Evolutionary conservation across 2,113 vertebrate species (phyloP).

Genomic region (Malaclemys terrapin): DNA sequence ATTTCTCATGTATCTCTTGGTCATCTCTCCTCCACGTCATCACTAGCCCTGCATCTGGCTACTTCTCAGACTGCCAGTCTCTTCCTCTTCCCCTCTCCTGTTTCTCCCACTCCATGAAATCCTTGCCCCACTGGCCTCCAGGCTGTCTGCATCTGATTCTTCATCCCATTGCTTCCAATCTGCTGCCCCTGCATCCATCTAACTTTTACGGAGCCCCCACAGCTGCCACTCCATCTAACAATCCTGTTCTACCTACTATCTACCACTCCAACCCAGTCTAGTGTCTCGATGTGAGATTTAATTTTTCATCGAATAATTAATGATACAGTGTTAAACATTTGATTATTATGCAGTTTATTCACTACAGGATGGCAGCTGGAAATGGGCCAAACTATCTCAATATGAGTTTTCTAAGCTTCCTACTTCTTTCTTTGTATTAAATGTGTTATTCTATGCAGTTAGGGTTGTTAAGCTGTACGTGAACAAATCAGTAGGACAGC

Average conservation of each 20-base stretch:
- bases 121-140: background rate
- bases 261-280: background rate
- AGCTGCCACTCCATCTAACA: background rate
- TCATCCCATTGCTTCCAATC: accelerated
- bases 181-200: background rate
- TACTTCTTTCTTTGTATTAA: background rate
- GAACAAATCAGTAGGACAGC: background rate
- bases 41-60: background rate
- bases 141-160: background rate
- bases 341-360: background rate
- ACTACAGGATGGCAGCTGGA: background rate
- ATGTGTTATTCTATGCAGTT: background rate
- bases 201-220: background rate
- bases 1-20: background rate
- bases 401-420: background rate
- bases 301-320: background rate
- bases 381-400: conserved; percentile 4
- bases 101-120: background rate
- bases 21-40: background rate
- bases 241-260: background rate
- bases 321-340: background rate
- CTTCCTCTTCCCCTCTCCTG: background rate
- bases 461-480: background rate
- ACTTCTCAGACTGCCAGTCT: background rate
- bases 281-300: background rate